Base-by-base conservation (phyloP, 1,140 invertebrate genomes). In the Apis florea region DNA sequence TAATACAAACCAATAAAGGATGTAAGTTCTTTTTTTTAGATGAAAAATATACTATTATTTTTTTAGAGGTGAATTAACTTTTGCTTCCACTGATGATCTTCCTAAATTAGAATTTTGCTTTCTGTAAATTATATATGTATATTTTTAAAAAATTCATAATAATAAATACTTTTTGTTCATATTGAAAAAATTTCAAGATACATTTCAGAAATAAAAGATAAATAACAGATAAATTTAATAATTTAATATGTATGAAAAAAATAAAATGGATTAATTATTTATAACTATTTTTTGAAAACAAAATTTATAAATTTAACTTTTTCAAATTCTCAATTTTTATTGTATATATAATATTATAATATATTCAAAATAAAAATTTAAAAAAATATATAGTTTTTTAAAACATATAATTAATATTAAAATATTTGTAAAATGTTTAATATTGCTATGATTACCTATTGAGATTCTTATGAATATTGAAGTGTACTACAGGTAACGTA, bases 11-110 rank as follows among this genome's bases (percentile, higher is more conserved):
- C 90, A 84, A 85, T 83, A 94, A 91, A 85, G 94, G 89, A 89
- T 90, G 83, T 82, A 92, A 93, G 79, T 91, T 83, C 59, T 94
- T 90, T 90, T 90, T 93, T 90, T 94, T 91, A 90, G 93, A 90
- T 92, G 93, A 67, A 92, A 94, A 67, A 92, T 90, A 89, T 54
- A 82, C 69, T 49, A 83, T n/a, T 66, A 81, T 79, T 90, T 74
- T n/a, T 83, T 90, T 54, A 84, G 90, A 83, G 87, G 64, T 66
- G 82, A 88, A 70, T 88, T 83, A 82, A 80, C 86, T 79, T 88
- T 89, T 54, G 82, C 80, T 82, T 90, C 89, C 83, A 86, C 80
- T 72, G 80, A 67, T 80, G 80, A 80, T 89, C 64, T 91, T 91
- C 91, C 82, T 90, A 87, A 81, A 72, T 90, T 68, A 91, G 86